Evolutionary conservation across 2,888 invertebrate species (phyloP), one percentile per base, ranked within the genome.

Genomic region (Uloborus plumipes): DNA sequence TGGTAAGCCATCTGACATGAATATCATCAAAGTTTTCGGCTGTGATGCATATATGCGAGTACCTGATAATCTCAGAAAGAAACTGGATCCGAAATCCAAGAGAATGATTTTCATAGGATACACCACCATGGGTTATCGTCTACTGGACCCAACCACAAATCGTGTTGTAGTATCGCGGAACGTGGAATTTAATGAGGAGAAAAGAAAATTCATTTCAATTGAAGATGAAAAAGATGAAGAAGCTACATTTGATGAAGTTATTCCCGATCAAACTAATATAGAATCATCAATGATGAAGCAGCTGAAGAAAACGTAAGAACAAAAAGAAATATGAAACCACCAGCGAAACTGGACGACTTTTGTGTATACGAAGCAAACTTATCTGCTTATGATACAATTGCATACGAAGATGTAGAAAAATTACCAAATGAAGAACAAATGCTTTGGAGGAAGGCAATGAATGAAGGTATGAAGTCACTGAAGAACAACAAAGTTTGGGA

Each of bases 31-130:
- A 16, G 66, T 84, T 31, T 86, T 84, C 76, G 85, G 85, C 39
- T 82, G 72, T 62, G 51, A 62, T 39, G 84, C 83, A 22, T 85
- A 71, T 18, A 72, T 75, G 26, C 64, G 72, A 67, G 58, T 86
- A 20, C 84, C 77, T 58, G 79, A 72, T 15, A 62, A 84, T 13
- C 58, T 70, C 55, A 69, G 83, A 55, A 64, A 64, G 49, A 85
- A 85, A 74, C 39, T 82, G n/a, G 85, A 77, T 53, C 61, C 61
- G 15, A 85, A 85, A 72, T 65, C 58, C 15, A 72, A 20, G 51
- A 75, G 75, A 49, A 65, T 67, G 61, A 67, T 49, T 16, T 81
- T 86, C 50, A 53, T 87, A 7, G 85, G 85, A 18, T 86, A 87
- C 62, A 59, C 69, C 14, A 67, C 20, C 16, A 77, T 70, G 47